Base-by-base conservation (phyloP, 1,140 invertebrate species). In the Bombus breviceps region DNA sequence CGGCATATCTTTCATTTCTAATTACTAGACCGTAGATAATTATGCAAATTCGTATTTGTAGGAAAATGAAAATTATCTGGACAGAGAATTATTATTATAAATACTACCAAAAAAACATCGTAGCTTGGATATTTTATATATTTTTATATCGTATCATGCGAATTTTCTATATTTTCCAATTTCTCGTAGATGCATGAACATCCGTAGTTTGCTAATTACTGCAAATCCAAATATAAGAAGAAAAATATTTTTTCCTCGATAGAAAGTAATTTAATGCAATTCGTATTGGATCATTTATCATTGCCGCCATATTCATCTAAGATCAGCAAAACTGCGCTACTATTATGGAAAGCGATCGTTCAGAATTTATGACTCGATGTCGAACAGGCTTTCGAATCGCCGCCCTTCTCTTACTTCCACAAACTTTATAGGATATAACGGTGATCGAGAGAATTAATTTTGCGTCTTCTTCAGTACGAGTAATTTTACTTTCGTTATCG, bases 381-480 rank as follows among this genome's bases (percentile, higher is more conserved):
- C 28, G 39, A 73, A 22, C 72, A 5, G 72, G 41, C 72, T 73
- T 73, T 73, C 72, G 37, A 73, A 73, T 73, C 41, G 28, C 10
- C 41, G 18, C 41, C 39, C 66, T 66, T 18, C 32, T 47, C 12
- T 74, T 74, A 47, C 41, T 32, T 74, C n/a, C 15, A 47, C 4
- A 53, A 74, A 53, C n/a, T 53, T n/a, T 34, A 1, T 8, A 5
- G 1, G 13, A 13, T 9, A 73, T 41, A 22, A 53, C 25, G 72
- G 18, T 73, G 41, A 34, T 74, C 43, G 73, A 13, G 1, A 10
- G 43, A 47, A 53, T 74, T 34, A 34, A 34, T 71, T 74, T n/a
- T 34, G 1, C 41, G 12, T 18, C 13, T 47, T 73, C 41, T 47
- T 53, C 47, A 0, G 18, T 32, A 13, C 15, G 28, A 34, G 5